Percentiles rank a stretch among this genome's conserved stretches.
Conservation (phyloP, 1,140 invertebrate species). For the Lasaia peninsularis region DNA sequence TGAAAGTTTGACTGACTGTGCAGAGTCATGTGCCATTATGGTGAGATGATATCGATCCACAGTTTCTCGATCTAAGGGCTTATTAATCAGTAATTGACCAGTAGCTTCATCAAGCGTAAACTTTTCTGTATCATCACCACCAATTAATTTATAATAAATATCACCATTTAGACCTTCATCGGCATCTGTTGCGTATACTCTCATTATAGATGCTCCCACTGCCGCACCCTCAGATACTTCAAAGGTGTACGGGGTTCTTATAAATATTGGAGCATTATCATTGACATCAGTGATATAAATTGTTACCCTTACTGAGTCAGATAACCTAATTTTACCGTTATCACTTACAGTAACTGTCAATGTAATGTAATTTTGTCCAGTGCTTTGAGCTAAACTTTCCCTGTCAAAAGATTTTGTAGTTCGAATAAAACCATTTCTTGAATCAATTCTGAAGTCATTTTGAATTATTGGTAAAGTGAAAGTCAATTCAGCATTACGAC, state of each 20-base stretch:
- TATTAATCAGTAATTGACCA: conserved; percentile 89
- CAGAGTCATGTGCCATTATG: conserved; percentile 90
- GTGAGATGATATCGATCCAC: conserved; percentile 87
- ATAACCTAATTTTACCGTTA: conserved; percentile 87
- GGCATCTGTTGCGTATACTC: conserved; percentile 90
- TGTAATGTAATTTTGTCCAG: conserved; percentile 87
- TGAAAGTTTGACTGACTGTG: conserved; percentile 81
- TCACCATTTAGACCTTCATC: conserved; percentile 95
- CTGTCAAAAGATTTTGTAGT: conserved; percentile 91
- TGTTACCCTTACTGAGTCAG: conserved; percentile 92
- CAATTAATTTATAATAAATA: conserved; percentile 89
- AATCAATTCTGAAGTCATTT: conserved; percentile 92
- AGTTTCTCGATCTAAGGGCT: conserved; percentile 90
- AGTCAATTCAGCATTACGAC: conserved; percentile 93
- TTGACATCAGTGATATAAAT: conserved; percentile 94
- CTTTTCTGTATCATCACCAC: conserved; percentile 87
- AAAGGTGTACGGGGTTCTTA: conserved; percentile 88
- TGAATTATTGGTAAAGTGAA: conserved; percentile 88
- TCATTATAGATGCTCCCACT: conserved; percentile 87
- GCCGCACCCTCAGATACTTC: conserved; percentile 90
- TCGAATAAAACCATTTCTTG: conserved; percentile 94
- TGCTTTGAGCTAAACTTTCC: conserved; percentile 86
- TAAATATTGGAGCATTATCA: conserved; percentile 93
- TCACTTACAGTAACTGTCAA: conserved; percentile 92
- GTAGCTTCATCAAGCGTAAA: conserved; percentile 93